A percentile compares a stretch with the other conserved stretches of the same genome.
Conservation (phyloP, 2,797 vertebrate genomes). For the Steatocranus sp. region DNA sequence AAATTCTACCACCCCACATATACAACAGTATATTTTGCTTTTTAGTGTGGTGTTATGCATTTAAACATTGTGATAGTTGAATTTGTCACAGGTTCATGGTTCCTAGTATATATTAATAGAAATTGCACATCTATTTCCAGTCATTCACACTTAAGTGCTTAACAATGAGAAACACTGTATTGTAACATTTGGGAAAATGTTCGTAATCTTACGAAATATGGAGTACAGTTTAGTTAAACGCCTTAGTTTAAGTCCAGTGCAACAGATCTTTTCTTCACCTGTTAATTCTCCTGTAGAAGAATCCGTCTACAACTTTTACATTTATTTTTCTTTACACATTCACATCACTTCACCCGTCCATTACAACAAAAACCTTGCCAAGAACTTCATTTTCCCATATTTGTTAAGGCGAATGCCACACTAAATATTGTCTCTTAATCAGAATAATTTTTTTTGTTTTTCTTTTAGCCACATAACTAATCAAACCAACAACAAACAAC, state of each 20-base stretch:
- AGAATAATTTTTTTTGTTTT: conserved; percentile 25
- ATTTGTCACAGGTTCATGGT: neutral
- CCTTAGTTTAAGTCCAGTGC: neutral
- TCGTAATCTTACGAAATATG: neutral
- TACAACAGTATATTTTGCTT: neutral
- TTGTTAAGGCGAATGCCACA: conserved; percentile 18
- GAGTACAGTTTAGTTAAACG: neutral
- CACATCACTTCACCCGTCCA: neutral
- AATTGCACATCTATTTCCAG: neutral
- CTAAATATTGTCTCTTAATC: conserved; percentile 23
- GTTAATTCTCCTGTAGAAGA: neutral
- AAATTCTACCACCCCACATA: neutral
- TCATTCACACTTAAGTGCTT: neutral
- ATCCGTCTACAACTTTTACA: neutral
- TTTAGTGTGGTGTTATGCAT: neutral
- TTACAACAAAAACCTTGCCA: neutral
- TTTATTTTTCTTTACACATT: neutral
- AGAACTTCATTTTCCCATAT: conserved; percentile 12
- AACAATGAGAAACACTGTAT: neutral
- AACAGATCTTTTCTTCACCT: neutral
- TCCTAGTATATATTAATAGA: neutral
- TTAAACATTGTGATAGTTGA: neutral
- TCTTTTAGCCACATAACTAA: conserved; percentile 11
- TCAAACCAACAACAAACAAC: conserved; percentile 39
- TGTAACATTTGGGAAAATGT: neutral